Conservation (phyloP, 2,113 vertebrate species). For the Rhabdomys dilectus region DNA sequence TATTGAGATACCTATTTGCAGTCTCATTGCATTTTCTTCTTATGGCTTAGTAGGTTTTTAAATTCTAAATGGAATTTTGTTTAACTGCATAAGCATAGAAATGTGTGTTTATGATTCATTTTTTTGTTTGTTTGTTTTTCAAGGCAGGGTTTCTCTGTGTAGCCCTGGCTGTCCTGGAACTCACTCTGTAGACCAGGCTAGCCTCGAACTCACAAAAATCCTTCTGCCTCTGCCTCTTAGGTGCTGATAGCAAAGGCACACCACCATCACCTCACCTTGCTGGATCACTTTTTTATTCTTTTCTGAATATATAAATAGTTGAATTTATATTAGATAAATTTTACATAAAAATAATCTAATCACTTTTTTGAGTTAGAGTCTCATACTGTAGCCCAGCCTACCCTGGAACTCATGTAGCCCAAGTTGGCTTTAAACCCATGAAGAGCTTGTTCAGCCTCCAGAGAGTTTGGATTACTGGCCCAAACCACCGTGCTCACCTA, state of each 20-base stretch:
- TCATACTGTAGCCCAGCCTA: background rate
- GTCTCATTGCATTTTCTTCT: conserved; percentile 39
- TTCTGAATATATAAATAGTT: conserved; percentile 38
- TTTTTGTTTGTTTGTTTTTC: conserved; percentile 24
- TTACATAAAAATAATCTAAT: conserved; percentile 16
- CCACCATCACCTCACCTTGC: background rate
- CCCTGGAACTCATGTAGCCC: background rate
- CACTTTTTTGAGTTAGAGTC: background rate
- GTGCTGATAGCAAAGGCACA: background rate
- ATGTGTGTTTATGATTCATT: conserved; percentile 38
- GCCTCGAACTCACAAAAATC: background rate
- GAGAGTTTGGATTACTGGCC: background rate
- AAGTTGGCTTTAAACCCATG: too few species aligned
- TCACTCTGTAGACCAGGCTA: background rate
- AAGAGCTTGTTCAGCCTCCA: background rate
- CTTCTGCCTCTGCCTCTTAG: background rate
- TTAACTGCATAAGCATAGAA: conserved; percentile 14
- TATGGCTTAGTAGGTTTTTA: conserved; percentile 19
- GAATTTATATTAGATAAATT: conserved; percentile 13
- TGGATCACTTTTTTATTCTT: background rate
- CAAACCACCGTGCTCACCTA: background rate
- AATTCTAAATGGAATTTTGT: conserved; percentile 55
- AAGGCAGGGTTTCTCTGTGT: background rate
- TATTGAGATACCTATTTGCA: conserved; percentile 28
- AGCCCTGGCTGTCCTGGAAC: background rate